Percentiles rank a stretch among this genome's conserved stretches.
phyloP scores from a whole-genome alignment of 2,797 vertebrate species.

The Dendrocincla fuliginosa region DNA sequence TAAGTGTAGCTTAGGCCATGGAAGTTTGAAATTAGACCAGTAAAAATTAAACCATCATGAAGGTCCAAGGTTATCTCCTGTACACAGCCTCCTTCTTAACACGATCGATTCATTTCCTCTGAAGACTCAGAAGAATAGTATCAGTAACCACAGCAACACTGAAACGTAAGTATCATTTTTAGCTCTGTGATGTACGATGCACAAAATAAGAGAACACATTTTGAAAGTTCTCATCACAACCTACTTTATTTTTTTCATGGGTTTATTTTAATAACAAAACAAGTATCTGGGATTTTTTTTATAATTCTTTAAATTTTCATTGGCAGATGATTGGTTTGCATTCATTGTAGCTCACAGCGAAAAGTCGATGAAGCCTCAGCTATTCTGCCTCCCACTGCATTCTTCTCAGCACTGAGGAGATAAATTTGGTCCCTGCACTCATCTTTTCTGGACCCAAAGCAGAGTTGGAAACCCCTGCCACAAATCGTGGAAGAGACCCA shows the following conservation, averaged over 20 bases:
- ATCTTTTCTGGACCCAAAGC: neutral
- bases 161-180: conserved; percentile 48
- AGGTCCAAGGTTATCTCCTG: conserved; percentile 6
- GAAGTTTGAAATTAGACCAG: neutral
- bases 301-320: neutral
- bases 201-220: conserved; percentile 29
- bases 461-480: neutral
- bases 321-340: neutral
- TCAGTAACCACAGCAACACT: conserved; percentile 62
- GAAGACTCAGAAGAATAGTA: conserved; percentile 44
- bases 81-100: conserved; percentile 17
- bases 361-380: neutral
- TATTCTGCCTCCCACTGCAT: neutral
- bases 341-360: neutral
- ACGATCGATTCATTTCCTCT: conserved; percentile 4
- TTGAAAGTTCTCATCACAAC: conserved; percentile 23
- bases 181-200: conserved; percentile 30
- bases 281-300: neutral
- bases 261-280: conserved; percentile 15
- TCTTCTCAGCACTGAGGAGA: neutral
- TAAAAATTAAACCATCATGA: neutral
- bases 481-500: neutral
- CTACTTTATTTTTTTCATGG: neutral
- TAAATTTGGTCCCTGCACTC: neutral
- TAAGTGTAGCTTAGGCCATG: neutral